These are phyloP conservation scores for Notothenia coriiceps DNA, from an alignment of 2,113 vertebrate species.

Conservation along the genomic window DNA sequence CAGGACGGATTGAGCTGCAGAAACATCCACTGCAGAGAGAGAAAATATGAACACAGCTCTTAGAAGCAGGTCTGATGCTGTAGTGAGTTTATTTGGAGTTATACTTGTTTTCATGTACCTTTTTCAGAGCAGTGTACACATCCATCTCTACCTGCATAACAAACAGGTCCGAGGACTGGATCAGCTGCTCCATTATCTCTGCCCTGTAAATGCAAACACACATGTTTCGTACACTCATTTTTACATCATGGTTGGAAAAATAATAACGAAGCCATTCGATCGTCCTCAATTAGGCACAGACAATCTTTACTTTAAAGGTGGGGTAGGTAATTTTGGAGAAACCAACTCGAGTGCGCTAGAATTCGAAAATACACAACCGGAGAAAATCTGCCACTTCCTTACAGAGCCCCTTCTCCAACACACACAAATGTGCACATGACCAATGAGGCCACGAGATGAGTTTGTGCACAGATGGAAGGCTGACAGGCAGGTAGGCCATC, in stretches of 20 bases:
- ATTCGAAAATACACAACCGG: no score
- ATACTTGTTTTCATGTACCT: constrained; percentile 81
- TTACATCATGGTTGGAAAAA: no score
- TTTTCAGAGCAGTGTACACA: constrained; percentile 96
- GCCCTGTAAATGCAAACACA: constrained; percentile 79
- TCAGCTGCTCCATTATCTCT: constrained; percentile 93
- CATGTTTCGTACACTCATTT: no score
- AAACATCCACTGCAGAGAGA: constrained; percentile 93
- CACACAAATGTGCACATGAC: no score
- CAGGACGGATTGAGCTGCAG: constrained; percentile 95
- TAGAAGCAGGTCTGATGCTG: neutral
- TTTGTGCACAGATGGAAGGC: no score
- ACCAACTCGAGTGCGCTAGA: no score
- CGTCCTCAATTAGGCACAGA: neutral
- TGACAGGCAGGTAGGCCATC: no score
- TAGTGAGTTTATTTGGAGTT: neutral
- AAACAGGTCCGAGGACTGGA: constrained; percentile 95
- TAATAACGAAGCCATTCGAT: neutral
- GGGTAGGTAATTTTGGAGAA: no score
- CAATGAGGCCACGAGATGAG: no score
- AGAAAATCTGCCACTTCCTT: no score
- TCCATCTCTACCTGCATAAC: constrained; percentile 99
- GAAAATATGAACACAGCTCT: neutral
- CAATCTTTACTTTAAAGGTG: neutral
- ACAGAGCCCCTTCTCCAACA: no score